Conservation (phyloP, 35 echinoderm and acorn worm species). For the Heliocidaris tuberculata region DNA sequence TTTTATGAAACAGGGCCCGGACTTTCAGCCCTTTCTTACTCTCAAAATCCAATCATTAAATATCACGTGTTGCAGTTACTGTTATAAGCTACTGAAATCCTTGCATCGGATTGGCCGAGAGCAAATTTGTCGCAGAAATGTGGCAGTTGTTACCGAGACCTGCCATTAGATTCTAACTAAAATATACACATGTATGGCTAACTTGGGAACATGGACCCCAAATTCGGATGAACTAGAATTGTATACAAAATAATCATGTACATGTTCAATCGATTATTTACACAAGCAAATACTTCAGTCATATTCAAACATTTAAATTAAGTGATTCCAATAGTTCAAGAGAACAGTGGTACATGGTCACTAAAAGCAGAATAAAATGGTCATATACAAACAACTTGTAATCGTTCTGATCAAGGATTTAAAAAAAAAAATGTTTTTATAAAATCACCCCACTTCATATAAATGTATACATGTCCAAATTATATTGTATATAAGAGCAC, state of each 20-base stretch:
- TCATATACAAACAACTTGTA: background rate
- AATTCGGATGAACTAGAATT: background rate
- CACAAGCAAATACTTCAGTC: background rate
- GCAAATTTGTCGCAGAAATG: too few species aligned
- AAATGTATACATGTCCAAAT: slow-evolving; percentile 12
- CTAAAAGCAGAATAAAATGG: background rate
- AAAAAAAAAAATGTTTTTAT: background rate
- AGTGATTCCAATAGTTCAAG: background rate
- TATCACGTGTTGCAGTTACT: too few species aligned
- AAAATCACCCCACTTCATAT: background rate
- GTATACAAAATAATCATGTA: background rate
- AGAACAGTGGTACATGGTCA: background rate
- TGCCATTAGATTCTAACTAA: background rate
- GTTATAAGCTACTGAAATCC: too few species aligned
- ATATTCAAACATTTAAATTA: background rate
- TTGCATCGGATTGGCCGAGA: too few species aligned
- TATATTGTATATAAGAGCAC: background rate
- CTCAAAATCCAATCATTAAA: background rate
- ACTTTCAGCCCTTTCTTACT: background rate
- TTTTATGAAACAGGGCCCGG: too few species aligned
- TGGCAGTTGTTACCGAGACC: background rate
- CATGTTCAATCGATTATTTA: background rate
- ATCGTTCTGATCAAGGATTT: background rate
- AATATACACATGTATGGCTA: background rate
- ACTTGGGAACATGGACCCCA: background rate